phyloP scores from a whole-genome alignment of 1,140 invertebrate species.

The Drosophila setifemur region DNA sequence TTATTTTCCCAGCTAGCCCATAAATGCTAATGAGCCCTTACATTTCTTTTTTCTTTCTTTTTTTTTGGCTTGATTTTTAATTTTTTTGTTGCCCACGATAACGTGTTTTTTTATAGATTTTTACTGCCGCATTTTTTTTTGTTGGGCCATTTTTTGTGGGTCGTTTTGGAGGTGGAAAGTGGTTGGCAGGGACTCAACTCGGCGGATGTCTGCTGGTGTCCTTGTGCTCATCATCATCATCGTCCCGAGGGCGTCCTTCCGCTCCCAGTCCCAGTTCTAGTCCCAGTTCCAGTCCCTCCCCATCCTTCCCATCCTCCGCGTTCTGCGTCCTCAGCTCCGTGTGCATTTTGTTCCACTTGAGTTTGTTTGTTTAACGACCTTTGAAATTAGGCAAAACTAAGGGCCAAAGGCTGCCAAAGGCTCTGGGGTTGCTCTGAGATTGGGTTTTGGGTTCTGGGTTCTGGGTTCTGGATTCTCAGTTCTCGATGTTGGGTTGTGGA shows the following conservation, averaged over 20 bases:
- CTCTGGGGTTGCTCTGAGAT: constrained; percentile 21
- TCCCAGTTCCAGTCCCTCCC: too few species aligned
- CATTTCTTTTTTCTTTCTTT: constrained; percentile 29
- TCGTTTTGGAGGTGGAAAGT: constrained; percentile 35
- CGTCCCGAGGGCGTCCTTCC: constrained; percentile 45
- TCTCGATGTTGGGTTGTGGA: background rate
- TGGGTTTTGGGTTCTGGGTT: background rate
- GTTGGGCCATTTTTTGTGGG: constrained; percentile 72
- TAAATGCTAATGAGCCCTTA: constrained; percentile 74
- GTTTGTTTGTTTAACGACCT: constrained; percentile 82
- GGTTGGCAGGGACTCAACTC: background rate
- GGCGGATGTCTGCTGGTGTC: background rate
- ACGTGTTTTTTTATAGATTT: constrained; percentile 64
- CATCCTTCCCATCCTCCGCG: too few species aligned
- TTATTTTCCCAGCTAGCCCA: constrained; percentile 39
- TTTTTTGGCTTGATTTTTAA: background rate
- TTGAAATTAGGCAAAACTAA: constrained; percentile 81
- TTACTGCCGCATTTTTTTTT: constrained; percentile 76
- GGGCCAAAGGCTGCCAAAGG: constrained; percentile 55
- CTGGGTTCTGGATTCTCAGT: background rate
- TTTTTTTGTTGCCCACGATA: constrained; percentile 11
- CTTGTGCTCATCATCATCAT: constrained; percentile 1
- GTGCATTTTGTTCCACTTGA: constrained; percentile 81
- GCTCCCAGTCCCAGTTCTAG: too few species aligned
- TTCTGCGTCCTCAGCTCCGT: constrained; percentile 28